Evolutionary conservation across 2,113 vertebrate species (phyloP).

Genomic region (Ochotona curzoniae): DNA sequence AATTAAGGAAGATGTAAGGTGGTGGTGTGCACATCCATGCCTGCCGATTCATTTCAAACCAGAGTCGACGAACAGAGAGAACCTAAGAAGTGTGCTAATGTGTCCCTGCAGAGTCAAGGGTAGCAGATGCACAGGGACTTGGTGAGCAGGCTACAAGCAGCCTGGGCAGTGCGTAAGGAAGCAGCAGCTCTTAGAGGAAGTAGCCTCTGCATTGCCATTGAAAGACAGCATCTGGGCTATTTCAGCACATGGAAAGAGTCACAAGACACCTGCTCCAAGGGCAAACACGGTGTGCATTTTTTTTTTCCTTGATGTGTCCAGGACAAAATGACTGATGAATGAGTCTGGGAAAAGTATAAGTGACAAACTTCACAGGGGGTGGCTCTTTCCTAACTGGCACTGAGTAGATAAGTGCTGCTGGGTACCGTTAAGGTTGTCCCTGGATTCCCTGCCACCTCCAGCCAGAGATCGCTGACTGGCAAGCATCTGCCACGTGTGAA

Average conservation of each 20-base stretch:
- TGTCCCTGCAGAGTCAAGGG: background rate
- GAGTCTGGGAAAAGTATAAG: fast-evolving
- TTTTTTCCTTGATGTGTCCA: background rate
- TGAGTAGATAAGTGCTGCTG: fast-evolving
- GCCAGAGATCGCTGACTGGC: background rate
- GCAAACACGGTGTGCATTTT: fast-evolving
- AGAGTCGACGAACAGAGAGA: background rate
- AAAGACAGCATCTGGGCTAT: background rate
- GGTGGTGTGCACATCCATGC: background rate
- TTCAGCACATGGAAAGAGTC: fast-evolving
- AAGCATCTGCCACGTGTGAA: fast-evolving
- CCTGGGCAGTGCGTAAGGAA: fast-evolving
- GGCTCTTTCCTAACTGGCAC: fast-evolving
- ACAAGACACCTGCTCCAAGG: background rate
- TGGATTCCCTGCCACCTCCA: background rate
- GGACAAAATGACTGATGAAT: fast-evolving
- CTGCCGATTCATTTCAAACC: background rate
- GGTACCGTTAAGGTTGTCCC: background rate
- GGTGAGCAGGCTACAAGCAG: fast-evolving
- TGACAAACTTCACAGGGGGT: background rate
- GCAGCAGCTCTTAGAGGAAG: background rate
- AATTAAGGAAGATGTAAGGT: background rate
- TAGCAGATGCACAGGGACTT: fast-evolving
- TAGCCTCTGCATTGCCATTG: fast-evolving
- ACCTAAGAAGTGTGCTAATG: fast-evolving